Evolutionary conservation across 2,113 vertebrate genomes (phyloP).

Genomic region (Rhynchopsitta pachyrhyncha): DNA sequence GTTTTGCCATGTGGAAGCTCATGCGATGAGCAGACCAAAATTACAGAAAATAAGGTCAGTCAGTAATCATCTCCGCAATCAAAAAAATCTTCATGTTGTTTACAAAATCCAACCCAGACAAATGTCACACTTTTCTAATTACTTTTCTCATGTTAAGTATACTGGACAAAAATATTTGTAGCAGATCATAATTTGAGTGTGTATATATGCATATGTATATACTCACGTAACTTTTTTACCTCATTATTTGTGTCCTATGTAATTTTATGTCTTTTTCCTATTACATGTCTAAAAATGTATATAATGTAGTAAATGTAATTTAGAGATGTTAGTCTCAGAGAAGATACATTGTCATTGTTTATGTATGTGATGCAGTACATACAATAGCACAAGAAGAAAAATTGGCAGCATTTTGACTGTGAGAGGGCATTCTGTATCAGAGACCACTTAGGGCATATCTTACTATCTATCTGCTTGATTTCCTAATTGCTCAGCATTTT

Average conservation of each 20-base stretch:
- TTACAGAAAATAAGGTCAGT: background rate
- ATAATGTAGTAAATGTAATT: background rate
- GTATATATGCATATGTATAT: background rate
- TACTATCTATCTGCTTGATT: conserved; percentile 16
- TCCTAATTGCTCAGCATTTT: conserved; percentile 52
- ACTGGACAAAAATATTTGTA: background rate
- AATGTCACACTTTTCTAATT: background rate
- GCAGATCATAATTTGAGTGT: background rate
- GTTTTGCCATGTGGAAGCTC: background rate
- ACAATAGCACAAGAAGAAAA: background rate
- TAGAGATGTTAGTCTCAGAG: background rate
- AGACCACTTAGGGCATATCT: background rate
- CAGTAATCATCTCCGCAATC: background rate
- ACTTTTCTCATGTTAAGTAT: background rate
- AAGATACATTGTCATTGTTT: background rate
- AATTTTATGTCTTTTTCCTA: background rate
- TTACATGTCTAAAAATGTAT: background rate
- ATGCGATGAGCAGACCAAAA: background rate
- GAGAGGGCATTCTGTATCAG: background rate
- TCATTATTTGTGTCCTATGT: background rate
- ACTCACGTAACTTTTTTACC: background rate
- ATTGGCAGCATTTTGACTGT: background rate
- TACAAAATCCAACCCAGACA: background rate
- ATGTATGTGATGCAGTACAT: background rate
- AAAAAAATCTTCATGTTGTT: background rate